phyloP scores from a whole-genome alignment of 1,140 invertebrate species.

The Melanaphis sacchari region DNA sequence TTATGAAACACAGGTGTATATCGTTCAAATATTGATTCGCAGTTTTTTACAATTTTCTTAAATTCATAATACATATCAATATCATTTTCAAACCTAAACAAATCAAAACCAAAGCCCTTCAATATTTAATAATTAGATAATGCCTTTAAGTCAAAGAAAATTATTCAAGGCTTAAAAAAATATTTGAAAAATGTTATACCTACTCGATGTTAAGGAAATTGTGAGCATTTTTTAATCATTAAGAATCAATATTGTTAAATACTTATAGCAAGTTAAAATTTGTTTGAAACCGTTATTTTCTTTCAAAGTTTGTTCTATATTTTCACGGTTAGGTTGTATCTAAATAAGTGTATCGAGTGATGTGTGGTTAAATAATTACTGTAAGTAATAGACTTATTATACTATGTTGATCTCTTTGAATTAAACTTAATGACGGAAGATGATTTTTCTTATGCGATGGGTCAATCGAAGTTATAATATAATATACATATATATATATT shows the following conservation, averaged over 20 bases:
- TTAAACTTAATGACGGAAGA: not conserved
- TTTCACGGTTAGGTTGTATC: not conserved
- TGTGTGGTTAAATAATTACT: not conserved
- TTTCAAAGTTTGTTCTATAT: not conserved
- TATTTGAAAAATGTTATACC: no score
- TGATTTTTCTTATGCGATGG: conserved; percentile 2
- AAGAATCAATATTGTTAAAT: not conserved
- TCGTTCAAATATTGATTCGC: no score
- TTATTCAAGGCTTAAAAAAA: no score
- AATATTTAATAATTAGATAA: no score
- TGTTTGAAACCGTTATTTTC: not conserved
- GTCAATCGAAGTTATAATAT: not conserved
- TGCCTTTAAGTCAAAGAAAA: no score
- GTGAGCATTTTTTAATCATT: not conserved
- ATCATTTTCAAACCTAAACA: no score
- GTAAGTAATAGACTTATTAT: not conserved
- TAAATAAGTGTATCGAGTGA: not conserved
- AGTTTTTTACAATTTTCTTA: no score
- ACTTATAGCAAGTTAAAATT: not conserved
- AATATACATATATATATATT: not conserved
- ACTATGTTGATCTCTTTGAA: not conserved
- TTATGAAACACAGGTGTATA: no score
- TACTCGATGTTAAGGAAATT: no score
- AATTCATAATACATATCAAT: no score
- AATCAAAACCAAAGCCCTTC: no score